phyloP scores from a whole-genome alignment of 2,888 invertebrate genomes.

The Boloria selene region DNA sequence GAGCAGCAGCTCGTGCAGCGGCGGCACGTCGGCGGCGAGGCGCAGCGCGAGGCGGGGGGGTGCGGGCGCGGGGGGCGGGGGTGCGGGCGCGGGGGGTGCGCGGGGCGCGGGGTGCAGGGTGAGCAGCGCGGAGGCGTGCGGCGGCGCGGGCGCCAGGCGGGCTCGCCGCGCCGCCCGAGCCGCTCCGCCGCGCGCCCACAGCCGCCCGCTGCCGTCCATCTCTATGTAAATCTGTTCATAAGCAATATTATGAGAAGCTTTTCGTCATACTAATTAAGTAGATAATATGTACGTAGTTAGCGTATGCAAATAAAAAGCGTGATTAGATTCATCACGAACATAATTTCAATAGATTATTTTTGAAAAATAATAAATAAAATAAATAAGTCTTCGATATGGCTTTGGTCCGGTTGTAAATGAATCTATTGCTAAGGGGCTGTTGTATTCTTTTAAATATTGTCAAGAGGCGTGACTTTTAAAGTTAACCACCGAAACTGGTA shows the following conservation, averaged over 20 bases:
- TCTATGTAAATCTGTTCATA: conserved; percentile 55
- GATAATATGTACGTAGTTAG: too few relatives aligned
- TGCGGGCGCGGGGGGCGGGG: conserved; percentile 40
- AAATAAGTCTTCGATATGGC: too few relatives aligned
- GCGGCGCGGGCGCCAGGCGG: conserved; percentile 43
- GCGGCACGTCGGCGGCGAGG: conserved; percentile 65
- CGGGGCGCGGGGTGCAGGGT: conserved; percentile 42
- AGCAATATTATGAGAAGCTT: not conserved
- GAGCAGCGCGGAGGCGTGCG: conserved; percentile 38
- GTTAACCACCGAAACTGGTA: too few relatives aligned
- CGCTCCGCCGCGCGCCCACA: conserved; percentile 41
- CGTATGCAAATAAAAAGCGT: too few relatives aligned
- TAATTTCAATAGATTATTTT: too few relatives aligned
- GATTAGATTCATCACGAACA: too few relatives aligned
- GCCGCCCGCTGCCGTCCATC: conserved; percentile 45
- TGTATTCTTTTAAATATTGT: too few relatives aligned
- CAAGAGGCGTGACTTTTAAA: too few relatives aligned
- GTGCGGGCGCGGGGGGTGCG: conserved; percentile 40
- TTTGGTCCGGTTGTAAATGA: too few relatives aligned
- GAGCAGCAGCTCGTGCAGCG: conserved; percentile 87
- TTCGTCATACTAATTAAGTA: too few relatives aligned
- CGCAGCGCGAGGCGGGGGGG: conserved; percentile 56
- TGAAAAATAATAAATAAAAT: too few relatives aligned
- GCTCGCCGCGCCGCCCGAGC: conserved; percentile 40
- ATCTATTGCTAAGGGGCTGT: too few relatives aligned